Percentiles rank a stretch among this genome's conserved stretches.
These are phyloP conservation scores for Hafferia zeledoni DNA, from an alignment of 2,797 vertebrate species.

Conservation along the genomic window DNA sequence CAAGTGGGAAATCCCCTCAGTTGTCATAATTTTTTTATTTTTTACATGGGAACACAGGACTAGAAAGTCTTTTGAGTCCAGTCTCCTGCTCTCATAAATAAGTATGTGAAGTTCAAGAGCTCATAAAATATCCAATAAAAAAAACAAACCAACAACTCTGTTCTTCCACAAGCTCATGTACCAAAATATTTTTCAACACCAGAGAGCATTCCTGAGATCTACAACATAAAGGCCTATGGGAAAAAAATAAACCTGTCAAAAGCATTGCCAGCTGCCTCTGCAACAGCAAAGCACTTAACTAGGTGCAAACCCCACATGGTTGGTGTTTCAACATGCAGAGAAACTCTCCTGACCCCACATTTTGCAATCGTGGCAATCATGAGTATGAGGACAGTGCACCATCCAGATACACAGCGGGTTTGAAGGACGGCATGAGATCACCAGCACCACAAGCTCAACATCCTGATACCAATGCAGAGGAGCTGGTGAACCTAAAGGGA, in stretches of 20 bases:
- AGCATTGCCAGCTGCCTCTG: not conserved
- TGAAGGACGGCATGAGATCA: not conserved
- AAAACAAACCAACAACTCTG: not conserved
- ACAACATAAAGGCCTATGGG: not conserved
- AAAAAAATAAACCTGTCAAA: not conserved
- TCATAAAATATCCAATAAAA: not conserved
- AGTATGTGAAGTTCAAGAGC: not conserved
- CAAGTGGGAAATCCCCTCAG: not conserved
- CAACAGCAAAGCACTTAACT: not conserved
- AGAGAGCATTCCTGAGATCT: not conserved
- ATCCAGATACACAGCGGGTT: not conserved
- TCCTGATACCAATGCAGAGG: accelerated
- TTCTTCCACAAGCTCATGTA: not conserved
- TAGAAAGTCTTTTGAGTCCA: not conserved
- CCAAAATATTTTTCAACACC: not conserved
- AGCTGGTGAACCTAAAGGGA: not conserved
- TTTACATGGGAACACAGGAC: not conserved
- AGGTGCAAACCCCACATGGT: not conserved
- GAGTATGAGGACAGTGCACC: not conserved
- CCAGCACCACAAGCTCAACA: not conserved
- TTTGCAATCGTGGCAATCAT: accelerated
- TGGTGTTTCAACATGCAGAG: not conserved
- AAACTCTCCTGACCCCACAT: not conserved
- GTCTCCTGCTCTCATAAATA: not conserved
- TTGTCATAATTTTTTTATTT: not conserved